Percentiles rank a stretch among this genome's conserved stretches.
Evolutionary conservation across 2,113 vertebrate species (phyloP).

Genomic region (Microcebus tavaratra): DNA sequence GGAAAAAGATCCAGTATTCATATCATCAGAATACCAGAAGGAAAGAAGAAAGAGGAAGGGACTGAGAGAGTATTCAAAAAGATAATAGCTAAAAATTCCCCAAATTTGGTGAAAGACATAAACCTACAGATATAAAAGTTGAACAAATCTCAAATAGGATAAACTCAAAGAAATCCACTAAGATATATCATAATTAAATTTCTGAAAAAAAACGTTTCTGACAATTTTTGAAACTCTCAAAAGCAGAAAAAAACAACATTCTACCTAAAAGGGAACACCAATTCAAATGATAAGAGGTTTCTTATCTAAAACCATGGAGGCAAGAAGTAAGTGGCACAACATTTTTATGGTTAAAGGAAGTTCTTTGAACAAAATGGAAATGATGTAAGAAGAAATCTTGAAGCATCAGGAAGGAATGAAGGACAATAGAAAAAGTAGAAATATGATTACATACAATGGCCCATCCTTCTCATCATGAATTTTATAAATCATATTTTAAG

Average conservation of each 20-base stretch:
- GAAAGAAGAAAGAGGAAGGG: background rate
- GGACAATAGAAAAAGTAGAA: background rate
- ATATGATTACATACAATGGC: background rate
- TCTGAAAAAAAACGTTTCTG: background rate
- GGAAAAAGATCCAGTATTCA: background rate
- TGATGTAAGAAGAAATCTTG: background rate
- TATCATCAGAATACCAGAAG: background rate
- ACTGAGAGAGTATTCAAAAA: background rate
- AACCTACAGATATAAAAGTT: background rate
- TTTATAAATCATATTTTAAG: constrained; percentile 2
- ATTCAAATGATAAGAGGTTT: background rate
- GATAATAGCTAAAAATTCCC: background rate
- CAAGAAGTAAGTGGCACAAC: background rate
- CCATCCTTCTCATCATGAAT: background rate
- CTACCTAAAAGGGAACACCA: background rate
- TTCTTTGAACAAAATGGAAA: background rate
- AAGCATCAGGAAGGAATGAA: background rate
- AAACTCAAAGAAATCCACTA: background rate
- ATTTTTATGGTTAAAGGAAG: constrained; percentile 3
- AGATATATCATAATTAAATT: background rate
- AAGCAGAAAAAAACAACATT: constrained; percentile 24
- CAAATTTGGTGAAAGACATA: background rate
- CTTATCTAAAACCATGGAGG: background rate
- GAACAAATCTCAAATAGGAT: background rate
- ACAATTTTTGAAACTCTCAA: background rate